Base-by-base conservation (phyloP, 2,888 invertebrate species). In the Drosophila greeni region DNA sequence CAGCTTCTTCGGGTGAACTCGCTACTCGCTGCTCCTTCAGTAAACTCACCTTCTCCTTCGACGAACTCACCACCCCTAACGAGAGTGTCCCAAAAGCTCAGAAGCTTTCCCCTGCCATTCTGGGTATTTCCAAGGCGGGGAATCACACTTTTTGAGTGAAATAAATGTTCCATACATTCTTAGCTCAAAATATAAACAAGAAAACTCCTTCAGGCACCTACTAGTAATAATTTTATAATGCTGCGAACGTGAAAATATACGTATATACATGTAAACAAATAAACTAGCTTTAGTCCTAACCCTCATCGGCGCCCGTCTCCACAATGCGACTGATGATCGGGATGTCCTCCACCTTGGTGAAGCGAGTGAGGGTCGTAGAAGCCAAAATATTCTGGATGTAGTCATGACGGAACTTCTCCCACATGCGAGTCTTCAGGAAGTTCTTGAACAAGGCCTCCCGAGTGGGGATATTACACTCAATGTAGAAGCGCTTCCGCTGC, bases 281-380 rank as follows among this genome's bases (percentile, higher is more conserved):
- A n/a, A n/a, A n/a, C n/a, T n/a, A n/a, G n/a, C n/a, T n/a, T n/a
- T n/a, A n/a, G n/a, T n/a, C n/a, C n/a, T n/a, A n/a, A n/a, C n/a
- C 0, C 5, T 72, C 61, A 6, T 79, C 71, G n/a, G 40, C 6
- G 12, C 59, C 60, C 12, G 77, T 75, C 67, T 88, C 87, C 12
- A 88, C 76, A 66, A 89, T 86, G 39, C 87, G 86, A 59, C 86
- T 86, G 24, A 89, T 84, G 31, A 87, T 82, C 2, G 89, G 89
- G 49, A 89, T 84, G 68, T 89, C 89, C 62, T 87, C 78, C 9
- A 74, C 60, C 54, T 82, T 39, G 39, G 39, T 39, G 39, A 82
- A 68, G 51, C 85, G 86, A 0, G 20, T 51, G 29, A 73, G 73
- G 1, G 49, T 48, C 0, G 18, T 37, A 6, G 72, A 57, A 60